Evolutionary conservation across 2,888 invertebrate genomes (phyloP).

Genomic region (Mesorhabditis belari): DNA sequence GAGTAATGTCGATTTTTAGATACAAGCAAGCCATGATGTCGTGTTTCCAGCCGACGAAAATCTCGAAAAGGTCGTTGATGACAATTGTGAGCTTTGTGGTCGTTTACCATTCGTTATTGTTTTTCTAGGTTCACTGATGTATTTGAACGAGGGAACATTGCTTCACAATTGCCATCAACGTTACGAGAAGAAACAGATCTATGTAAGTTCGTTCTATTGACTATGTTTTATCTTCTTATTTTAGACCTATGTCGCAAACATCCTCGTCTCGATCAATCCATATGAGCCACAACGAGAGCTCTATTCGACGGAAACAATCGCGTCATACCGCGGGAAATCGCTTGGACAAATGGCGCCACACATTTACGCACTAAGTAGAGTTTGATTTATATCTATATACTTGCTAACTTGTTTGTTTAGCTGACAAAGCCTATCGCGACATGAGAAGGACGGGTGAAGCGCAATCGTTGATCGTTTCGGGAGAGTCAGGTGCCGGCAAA

Average conservation of each 20-base stretch:
- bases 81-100: no score
- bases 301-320: conserved; percentile 76
- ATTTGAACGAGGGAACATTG: conserved; percentile 90
- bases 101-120: no score
- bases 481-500: conserved; percentile 80
- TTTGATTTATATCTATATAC: conserved; percentile 62
- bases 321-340: conserved; percentile 78
- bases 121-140: no score
- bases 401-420: conserved; percentile 57
- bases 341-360: conserved; percentile 89
- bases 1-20: no score
- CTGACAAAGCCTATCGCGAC: conserved; percentile 93
- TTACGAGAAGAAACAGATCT: conserved; percentile 87
- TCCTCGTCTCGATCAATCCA: conserved; percentile 92
- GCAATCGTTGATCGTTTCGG: conserved; percentile 90
- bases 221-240: not conserved
- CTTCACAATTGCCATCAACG: conserved; percentile 82
- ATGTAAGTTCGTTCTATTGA: conserved; percentile 67
- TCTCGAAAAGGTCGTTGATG: no score
- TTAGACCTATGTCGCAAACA: conserved; percentile 92
- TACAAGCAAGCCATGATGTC: conserved; percentile 74
- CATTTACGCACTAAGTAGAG: conserved; percentile 95
- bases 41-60: conserved; percentile 87
- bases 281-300: conserved; percentile 84
- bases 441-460: conserved; percentile 87